A percentile compares a stretch with the other conserved stretches of the same genome.
phyloP scores from a whole-genome alignment of 2,888 invertebrate genomes.

The Nomada ferruginata region DNA sequence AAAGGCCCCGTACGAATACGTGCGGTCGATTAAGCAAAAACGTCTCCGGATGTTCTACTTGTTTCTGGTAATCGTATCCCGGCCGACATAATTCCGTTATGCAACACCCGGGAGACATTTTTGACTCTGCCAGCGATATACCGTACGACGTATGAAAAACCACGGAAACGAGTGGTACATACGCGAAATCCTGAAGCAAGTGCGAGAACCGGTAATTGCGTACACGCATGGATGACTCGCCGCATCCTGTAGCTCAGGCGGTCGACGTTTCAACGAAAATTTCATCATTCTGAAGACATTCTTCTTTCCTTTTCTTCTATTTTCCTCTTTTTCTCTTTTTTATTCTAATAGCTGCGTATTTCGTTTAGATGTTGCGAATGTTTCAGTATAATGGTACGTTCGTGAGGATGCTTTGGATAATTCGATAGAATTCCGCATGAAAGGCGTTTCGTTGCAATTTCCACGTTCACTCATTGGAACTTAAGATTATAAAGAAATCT shows the following conservation, averaged over 20 bases:
- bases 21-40: slow-evolving; percentile 24
- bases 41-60: slow-evolving; percentile 50
- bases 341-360: too few relatives aligned
- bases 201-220: slow-evolving; percentile 13
- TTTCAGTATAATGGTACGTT: too few relatives aligned
- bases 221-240: slow-evolving; percentile 7
- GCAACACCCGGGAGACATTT: slow-evolving; percentile 55
- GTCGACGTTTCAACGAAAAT: neutral
- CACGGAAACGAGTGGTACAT: slow-evolving; percentile 8
- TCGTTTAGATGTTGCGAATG: too few relatives aligned
- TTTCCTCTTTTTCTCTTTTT: too few relatives aligned
- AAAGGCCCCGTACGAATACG: slow-evolving; percentile 27
- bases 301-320: neutral
- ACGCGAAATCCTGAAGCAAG: slow-evolving; percentile 6
- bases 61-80: slow-evolving; percentile 55
- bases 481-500: too few relatives aligned
- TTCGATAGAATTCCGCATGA: too few relatives aligned
- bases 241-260: neutral
- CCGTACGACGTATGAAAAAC: slow-evolving; percentile 43
- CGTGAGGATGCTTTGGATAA: too few relatives aligned
- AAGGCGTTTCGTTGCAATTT: too few relatives aligned
- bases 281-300: neutral
- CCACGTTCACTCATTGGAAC: too few relatives aligned
- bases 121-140: slow-evolving; percentile 45
- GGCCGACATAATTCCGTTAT: slow-evolving; percentile 64